Evolutionary conservation across 2,113 vertebrate species (phyloP).

Genomic region (Mirounga angustirostris): DNA sequence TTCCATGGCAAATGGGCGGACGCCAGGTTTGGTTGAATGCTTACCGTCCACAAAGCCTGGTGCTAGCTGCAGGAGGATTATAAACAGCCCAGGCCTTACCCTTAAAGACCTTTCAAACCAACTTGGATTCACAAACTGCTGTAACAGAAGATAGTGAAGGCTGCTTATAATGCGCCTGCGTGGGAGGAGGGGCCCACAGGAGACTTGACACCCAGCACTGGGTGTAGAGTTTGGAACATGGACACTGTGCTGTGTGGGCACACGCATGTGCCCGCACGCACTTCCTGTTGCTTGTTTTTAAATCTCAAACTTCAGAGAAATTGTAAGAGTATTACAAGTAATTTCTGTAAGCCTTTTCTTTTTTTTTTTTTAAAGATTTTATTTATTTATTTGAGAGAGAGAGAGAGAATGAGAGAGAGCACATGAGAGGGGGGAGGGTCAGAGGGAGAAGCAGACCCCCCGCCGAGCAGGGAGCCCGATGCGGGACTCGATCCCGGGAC

Average conservation of each 20-base stretch:
- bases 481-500: too few species aligned
- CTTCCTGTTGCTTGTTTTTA: not conserved
- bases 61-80: not conserved
- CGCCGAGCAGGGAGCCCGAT: too few species aligned
- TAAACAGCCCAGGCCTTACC: not conserved
- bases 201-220: not conserved
- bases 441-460: too few species aligned
- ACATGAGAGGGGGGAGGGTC: too few species aligned
- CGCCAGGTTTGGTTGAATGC: not conserved
- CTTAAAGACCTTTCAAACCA: not conserved
- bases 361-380: too few species aligned
- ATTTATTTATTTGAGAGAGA: too few species aligned
- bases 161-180: not conserved
- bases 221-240: not conserved
- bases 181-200: not conserved
- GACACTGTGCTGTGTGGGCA: too few species aligned
- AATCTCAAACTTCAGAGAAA: conserved; percentile 18
- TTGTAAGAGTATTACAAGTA: not conserved
- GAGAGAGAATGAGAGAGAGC: too few species aligned
- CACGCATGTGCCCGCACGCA: too few species aligned
- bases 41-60: not conserved
- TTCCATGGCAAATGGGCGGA: not conserved
- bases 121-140: not conserved
- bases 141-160: not conserved
- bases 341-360: not conserved